These are phyloP conservation scores for Oncopodura yosiiana DNA, from an alignment of 1,140 invertebrate species.

Conservation along the genomic window DNA sequence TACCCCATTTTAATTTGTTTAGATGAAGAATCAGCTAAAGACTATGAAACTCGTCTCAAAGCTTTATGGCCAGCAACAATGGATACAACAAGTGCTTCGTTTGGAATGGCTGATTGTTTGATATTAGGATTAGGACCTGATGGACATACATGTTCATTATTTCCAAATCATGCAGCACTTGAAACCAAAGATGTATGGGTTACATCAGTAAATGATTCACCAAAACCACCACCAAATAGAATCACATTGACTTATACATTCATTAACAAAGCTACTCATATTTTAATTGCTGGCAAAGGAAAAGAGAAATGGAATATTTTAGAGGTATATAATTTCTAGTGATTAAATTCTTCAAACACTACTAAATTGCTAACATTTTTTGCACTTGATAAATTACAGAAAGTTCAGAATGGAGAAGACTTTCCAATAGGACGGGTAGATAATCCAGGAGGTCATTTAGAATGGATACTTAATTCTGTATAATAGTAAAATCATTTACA, in stretches of 20 bases:
- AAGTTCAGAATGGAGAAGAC: conserved; percentile 29
- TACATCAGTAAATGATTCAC: conserved; percentile 78
- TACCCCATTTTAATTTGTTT: conserved; percentile 38
- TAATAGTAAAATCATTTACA: too few relatives aligned
- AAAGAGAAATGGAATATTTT: conserved; percentile 72
- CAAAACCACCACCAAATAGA: conserved; percentile 83
- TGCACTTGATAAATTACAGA: conserved; percentile 4
- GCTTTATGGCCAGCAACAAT: conserved; percentile 35
- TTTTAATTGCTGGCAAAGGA: conserved; percentile 67
- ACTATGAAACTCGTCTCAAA: conserved; percentile 51
- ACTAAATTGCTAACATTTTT: not conserved
- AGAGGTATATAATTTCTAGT: conserved; percentile 52
- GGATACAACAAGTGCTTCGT: conserved; percentile 47
- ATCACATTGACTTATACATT: conserved; percentile 89
- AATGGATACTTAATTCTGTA: conserved; percentile 28
- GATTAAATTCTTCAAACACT: not conserved
- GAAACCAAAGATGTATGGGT: conserved; percentile 60
- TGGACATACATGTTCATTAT: conserved; percentile 96
- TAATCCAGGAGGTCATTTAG: conserved; percentile 32
- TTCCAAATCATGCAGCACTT: conserved; percentile 72
- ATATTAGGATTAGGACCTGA: conserved; percentile 94
- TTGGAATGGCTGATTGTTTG: conserved; percentile 42
- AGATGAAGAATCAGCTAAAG: conserved; percentile 69
- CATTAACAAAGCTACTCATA: conserved; percentile 74
- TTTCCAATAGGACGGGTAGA: conserved; percentile 32